These are phyloP conservation scores for Esox lucius DNA, from an alignment of 2,797 vertebrate genomes.

Conservation along the genomic window DNA sequence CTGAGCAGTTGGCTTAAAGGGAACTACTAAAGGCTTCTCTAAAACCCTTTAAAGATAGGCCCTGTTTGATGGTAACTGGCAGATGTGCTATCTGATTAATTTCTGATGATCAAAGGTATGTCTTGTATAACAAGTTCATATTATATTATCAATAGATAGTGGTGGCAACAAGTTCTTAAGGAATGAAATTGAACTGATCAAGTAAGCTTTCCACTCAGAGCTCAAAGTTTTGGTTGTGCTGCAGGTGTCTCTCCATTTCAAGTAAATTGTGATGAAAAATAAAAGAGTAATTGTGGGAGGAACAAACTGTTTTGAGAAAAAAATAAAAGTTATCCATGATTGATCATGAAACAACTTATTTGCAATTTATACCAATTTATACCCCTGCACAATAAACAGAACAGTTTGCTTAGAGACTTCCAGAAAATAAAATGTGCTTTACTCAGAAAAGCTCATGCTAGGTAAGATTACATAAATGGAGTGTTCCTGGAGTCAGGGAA, in stretches of 20 bases:
- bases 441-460: neutral
- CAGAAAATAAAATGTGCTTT: neutral
- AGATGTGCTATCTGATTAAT: slow-evolving; percentile 42
- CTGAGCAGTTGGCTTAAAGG: slow-evolving; percentile 17
- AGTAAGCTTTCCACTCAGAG: neutral
- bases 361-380: no score
- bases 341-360: neutral
- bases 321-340: neutral
- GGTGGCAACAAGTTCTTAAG: neutral
- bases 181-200: neutral
- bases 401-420: neutral
- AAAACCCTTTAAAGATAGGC: slow-evolving; percentile 34
- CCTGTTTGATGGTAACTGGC: slow-evolving; percentile 43
- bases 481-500: neutral
- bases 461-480: neutral
- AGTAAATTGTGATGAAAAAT: neutral
- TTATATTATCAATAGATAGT: slow-evolving; percentile 1
- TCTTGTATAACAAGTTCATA: slow-evolving; percentile 38
- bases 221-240: neutral
- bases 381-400: neutral
- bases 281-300: neutral
- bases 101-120: slow-evolving; percentile 48
- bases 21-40: slow-evolving; percentile 39
- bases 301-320: neutral
- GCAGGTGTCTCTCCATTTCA: neutral